Evolutionary conservation across 1,140 invertebrate genomes (phyloP).

Genomic region (Parapsyche elsis): DNA sequence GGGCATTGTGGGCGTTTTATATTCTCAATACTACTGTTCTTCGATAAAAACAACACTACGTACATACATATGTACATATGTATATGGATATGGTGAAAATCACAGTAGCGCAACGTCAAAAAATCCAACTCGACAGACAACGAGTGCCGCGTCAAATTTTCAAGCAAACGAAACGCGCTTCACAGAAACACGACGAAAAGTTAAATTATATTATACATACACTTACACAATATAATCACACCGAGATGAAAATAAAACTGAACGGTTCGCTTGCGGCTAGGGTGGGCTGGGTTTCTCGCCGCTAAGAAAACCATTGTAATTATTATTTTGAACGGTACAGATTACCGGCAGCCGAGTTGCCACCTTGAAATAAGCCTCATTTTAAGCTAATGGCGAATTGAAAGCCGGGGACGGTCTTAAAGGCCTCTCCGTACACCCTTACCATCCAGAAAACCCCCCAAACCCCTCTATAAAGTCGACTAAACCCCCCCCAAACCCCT

Average conservation of each 20-base stretch:
- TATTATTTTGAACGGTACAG: conserved; percentile 50
- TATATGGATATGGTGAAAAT: neutral
- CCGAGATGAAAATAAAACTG: conserved; percentile 8
- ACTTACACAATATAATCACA: neutral
- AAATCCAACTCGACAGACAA: too few species aligned
- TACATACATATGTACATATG: neutral
- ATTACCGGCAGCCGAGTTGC: conserved; percentile 44
- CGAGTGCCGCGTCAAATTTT: too few species aligned
- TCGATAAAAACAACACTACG: neutral
- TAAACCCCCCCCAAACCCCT: neutral
- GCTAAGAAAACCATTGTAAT: conserved; percentile 25
- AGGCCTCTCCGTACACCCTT: conserved; percentile 36
- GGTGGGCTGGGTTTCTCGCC: neutral
- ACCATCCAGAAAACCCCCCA: neutral
- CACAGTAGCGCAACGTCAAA: too few species aligned
- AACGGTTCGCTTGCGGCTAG: neutral
- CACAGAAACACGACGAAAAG: too few species aligned
- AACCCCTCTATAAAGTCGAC: neutral
- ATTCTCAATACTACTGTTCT: too few species aligned
- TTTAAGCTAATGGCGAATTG: conserved; percentile 53
- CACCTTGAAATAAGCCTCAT: conserved; percentile 49
- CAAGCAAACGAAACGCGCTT: too few species aligned
- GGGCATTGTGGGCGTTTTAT: too few species aligned
- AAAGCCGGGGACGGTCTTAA: conserved; percentile 51
- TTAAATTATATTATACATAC: too few species aligned